Evolutionary conservation across 2,113 vertebrate genomes (phyloP), one percentile per base, ranked within the genome.

Genomic region (Enhydra lutris): DNA sequence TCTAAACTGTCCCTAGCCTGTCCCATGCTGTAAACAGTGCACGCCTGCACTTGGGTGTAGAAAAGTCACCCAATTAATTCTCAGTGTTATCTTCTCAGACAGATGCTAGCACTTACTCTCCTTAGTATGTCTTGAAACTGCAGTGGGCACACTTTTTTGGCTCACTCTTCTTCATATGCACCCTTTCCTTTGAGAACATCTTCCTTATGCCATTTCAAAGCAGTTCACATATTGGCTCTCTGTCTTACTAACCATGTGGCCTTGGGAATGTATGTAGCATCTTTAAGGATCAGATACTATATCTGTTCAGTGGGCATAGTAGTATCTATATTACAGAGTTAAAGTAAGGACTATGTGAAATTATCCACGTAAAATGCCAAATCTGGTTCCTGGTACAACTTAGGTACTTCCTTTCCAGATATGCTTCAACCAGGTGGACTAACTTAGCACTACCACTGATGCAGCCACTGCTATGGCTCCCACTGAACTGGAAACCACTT

Each of bases 381-480:
- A 1, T 52, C 57, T 86, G 4, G 21, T 76, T 26, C 15, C 31
- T 39, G 42, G 0, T 63, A 13, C 17, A 85, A 81, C 9, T 73
- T 12, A 81, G 61, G 12, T 47, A 15, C 17, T 7, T 26, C 6
- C 4, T 31, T 15, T 39, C 0, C 26, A 0, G 52, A 9, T 6
- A 15, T 76, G 13, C 14, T 69, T 4, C 21, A 50, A 6, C 34
- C n/a, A 7, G 14, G 34, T 69, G 3, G 10, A 65, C 14, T 31
- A n/a, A 47, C 59, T 63, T 13, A 57, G 23, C 17, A 45, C 52
- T 6, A 6, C 20, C 78, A 4, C 2, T 36, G 26, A 47, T 7
- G 6, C 14, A 67, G 29, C 14, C 31, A 24, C 59, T 24, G 4
- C 7, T 55, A 1, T 76, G 18, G 55, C 18, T 93, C 15, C 57